Base-by-base conservation (phyloP, 2,113 vertebrate species). In the Mastomys coucha region DNA sequence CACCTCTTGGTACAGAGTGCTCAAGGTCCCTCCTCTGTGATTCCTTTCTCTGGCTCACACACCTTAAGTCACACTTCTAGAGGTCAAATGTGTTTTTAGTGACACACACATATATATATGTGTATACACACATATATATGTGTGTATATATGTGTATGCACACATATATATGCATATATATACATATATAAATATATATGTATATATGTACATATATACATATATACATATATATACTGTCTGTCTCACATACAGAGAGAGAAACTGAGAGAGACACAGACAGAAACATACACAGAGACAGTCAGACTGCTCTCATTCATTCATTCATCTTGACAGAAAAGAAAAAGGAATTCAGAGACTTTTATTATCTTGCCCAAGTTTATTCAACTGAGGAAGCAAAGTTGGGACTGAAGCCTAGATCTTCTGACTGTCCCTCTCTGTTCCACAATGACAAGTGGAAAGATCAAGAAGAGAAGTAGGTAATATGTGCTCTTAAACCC, bases 241-340 rank as follows among this genome's bases (percentile, higher is more conserved):
- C 16, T 60, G 58, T 60, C 78, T 78, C 28, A 31, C 28, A 33
- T 51, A 78, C 76, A 51, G 3, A 56, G 5, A 80, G 22, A 65
- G 28, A 26, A 28, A 31, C 10, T 12, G 2, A 67, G 65, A 67
- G 28, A 67, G 7, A 80, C 31, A 78, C 1, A 81, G 33, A 58
- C 4, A 81, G 33, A n/a, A 19, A 81, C 19, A 51, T 5, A 72
- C 5, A 33, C 28, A 33, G 3, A 33, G 11, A 33, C 26, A 36
- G n/a, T 28, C 9, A 31, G 17, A 39, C 20, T 14, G 19, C 69
- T 12, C 84, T 92, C 49, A 16, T 90, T 92, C 85, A 16, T 90
- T 92, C 85, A 91, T 63, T 78, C 36, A 42, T 82, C 78, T 72
- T 73, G 75, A 87, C 73, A 93, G 31, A 81, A 96, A 82, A 87